Evolutionary conservation across 2,888 invertebrate genomes (phyloP), one percentile per base, ranked within the genome.

Genomic region (Dicranocentrus wangi): DNA sequence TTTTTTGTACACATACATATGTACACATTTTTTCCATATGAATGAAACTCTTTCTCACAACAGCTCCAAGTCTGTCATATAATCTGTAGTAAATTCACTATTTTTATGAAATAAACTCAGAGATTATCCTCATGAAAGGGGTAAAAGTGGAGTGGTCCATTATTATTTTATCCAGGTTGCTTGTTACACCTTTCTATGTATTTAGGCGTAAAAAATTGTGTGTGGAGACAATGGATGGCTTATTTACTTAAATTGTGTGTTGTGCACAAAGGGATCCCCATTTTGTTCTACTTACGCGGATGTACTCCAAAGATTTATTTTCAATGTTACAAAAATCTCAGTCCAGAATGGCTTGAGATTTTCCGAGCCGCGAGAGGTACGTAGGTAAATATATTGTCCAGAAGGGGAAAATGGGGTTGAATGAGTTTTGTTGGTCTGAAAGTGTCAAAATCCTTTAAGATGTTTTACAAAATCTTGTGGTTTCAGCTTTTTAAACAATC

Each of bases 401-500:
- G 47, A 47, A 47, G 15, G 5, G 53, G 13, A 19, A 23, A n/a
- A 58, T 27, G 1, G 25, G 25, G 27, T n/a, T 21, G 27, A 75
- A 65, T 42, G 43, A 19, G 25, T 21, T 21, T 66, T 65, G 51
- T 21, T 63, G 60, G 28, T 47, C 43, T 68, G 58, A 23, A 61
- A 71, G 78, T 82, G 77, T 78, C 73, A 82, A 82, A 73, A 72
- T 73, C 51, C 68, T 73, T 53, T 68, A 75, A 81, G 65, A 53
- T 76, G 21, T 43, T 60, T 79, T 73, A 39, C 27, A 66, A 75
- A 75, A 27, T 76, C 21, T 70, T 82, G 71, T 71, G 76, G 82
- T 77, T 68, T 77, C 21, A 21, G 51, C 51, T 61, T 68, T 77
- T 68, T 63, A 65, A 75, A 43, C 21, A 63, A 23, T 42, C 21